phyloP scores from a whole-genome alignment of 2,797 vertebrate genomes.

The Falco concolor region DNA sequence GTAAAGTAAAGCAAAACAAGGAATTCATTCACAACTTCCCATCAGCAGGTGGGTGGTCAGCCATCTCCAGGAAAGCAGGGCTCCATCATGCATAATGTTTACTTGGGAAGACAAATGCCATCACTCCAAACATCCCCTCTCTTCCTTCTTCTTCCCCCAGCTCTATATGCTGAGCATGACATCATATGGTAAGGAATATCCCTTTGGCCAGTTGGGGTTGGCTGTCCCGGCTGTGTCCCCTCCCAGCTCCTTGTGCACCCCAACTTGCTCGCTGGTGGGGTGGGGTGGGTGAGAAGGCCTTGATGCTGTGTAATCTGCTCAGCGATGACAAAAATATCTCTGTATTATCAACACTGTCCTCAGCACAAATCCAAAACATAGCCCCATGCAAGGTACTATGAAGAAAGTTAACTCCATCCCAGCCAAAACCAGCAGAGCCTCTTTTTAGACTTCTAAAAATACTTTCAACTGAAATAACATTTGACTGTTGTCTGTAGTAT shows the following conservation, averaged over 20 bases:
- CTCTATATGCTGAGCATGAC: not conserved
- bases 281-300: not conserved
- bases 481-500: not conserved
- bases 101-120: accelerated
- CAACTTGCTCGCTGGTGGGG: not conserved
- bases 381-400: not conserved
- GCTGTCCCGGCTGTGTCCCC: not conserved
- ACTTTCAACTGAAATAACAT: not conserved
- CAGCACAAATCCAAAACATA: not conserved
- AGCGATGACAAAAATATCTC: not conserved
- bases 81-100: not conserved
- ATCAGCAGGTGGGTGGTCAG: not conserved
- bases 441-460: not conserved
- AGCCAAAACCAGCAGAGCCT: not conserved
- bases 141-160: not conserved
- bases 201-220: not conserved
- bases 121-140: not conserved
- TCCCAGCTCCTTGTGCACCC: not conserved
- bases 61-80: not conserved
- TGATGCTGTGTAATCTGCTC: not conserved
- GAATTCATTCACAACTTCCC: not conserved
- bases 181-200: too few species aligned
- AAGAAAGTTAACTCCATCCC: not conserved
- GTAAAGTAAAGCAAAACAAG: not conserved
- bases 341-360: not conserved